A percentile compares a stretch with the other conserved stretches of the same genome.
Evolutionary conservation across 2,888 invertebrate genomes (phyloP).

Genomic region (Asteroscopus sphinx): DNA sequence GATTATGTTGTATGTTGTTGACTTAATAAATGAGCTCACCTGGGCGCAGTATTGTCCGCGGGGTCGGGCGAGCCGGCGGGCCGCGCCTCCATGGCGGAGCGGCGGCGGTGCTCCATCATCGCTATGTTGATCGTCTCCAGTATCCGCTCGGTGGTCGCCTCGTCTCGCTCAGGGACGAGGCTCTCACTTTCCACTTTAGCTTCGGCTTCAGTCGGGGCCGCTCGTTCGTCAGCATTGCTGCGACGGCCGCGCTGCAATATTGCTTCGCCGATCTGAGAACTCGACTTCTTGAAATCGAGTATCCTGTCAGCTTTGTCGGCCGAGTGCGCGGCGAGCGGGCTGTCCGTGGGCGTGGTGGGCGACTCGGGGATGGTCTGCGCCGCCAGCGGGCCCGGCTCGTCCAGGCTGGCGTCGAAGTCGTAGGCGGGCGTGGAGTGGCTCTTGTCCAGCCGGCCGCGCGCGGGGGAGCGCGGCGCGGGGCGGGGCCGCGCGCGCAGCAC

Average conservation of each 20-base stretch:
- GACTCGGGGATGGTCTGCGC: constrained; percentile 79
- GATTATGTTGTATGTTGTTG: no score
- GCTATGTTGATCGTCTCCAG: constrained; percentile 77
- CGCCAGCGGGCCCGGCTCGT: constrained; percentile 58
- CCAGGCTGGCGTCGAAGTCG: constrained; percentile 87
- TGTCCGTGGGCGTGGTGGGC: constrained; percentile 77
- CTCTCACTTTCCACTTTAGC: not conserved
- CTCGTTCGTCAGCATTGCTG: constrained; percentile 31
- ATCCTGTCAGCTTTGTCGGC: constrained; percentile 78
- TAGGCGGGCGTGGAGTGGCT: constrained; percentile 95
- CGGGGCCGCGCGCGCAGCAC: constrained; percentile 70
- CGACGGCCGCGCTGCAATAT: constrained; percentile 66
- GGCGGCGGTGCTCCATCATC: constrained; percentile 68
- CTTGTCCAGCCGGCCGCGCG: constrained; percentile 90
- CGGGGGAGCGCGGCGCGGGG: constrained; percentile 38
- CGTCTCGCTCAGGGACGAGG: not conserved
- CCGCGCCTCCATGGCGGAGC: constrained; percentile 42
- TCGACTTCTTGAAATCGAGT: constrained; percentile 80
- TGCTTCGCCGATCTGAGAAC: constrained; percentile 78
- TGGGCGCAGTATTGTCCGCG: no score
- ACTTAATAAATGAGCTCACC: no score
- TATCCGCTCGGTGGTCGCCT: constrained; percentile 57
- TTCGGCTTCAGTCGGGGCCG: not conserved
- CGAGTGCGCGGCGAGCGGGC: constrained; percentile 60
- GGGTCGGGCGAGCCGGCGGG: not conserved